Evolutionary conservation across 2,797 vertebrate species (phyloP), one percentile per base, ranked within the genome.

Genomic region (Thripadectes ignobilis): DNA sequence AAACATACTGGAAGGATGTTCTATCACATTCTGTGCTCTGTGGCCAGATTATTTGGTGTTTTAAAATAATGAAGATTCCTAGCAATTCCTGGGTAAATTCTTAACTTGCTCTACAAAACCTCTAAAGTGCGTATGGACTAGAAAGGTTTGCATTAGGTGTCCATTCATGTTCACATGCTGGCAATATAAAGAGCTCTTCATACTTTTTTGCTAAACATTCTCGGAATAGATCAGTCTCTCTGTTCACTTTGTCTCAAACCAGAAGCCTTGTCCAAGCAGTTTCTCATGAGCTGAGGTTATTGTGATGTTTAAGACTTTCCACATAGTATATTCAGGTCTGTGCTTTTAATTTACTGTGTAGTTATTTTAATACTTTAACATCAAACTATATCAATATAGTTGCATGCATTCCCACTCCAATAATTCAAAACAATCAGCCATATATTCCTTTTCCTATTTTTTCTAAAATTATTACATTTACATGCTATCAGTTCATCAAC

Each of bases 291-390:
- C 96, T 91, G 93, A 95, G 84, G 94, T 95, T 92, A 86, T n/a
- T 82, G 93, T 79, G 89, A 96, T 94, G 89, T 92, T 96, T 97
- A 97, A 84, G 63, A 86, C 62, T 95, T 92, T 76, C 65, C 78
- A 93, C 74, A 86, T 75, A 94, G 92, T 79, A 78, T 57, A 89
- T 94, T 95, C 29, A 45, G 46, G 74, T 96, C 96, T 96, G 80
- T 92, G 92, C 72, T 89, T 96, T 97, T 95, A 95, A 96, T 97
- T 97, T 97, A 97, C 95, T 77, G 34, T 89, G 80, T 48, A 88
- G 83, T 85, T 61, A 95, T 92, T 94, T 89, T 92, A 93, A 83
- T 89, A 94, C 86, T 94, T 96, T 97, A 96, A 92, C 97, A 96
- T 91, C 76, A 74, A 19, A 73, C 87, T 92, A 62, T 92, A 55